A percentile compares a stretch with the other conserved stretches of the same genome.
Evolutionary conservation across 2,113 vertebrate genomes (phyloP).

Genomic region (Sclerurus mexicanus): DNA sequence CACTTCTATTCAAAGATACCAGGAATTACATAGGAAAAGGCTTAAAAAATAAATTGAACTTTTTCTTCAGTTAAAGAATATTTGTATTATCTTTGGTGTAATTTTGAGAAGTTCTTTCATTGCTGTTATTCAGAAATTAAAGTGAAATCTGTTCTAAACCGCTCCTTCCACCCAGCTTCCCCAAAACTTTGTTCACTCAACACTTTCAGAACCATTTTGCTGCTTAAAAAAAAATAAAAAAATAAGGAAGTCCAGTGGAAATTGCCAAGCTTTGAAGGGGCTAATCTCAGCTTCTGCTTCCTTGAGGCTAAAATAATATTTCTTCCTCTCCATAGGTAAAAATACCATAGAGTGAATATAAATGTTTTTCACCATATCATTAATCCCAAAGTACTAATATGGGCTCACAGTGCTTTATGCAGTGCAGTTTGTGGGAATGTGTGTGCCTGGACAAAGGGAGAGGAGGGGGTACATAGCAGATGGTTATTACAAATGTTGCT

Average conservation of each 20-base stretch:
- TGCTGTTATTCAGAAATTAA: neutral
- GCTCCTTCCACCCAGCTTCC: neutral
- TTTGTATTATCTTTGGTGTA: neutral
- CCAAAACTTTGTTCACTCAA: neutral
- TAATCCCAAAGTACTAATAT: neutral
- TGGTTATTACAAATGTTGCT: neutral
- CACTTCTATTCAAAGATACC: constrained; percentile 3
- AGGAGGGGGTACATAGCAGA: neutral
- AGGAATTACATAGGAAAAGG: neutral
- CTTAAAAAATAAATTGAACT: neutral
- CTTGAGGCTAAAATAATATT: neutral
- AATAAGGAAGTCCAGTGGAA: neutral
- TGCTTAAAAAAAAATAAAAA: neutral
- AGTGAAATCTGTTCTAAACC: neutral
- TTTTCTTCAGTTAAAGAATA: neutral
- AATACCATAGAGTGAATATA: neutral
- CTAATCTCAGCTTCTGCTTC: neutral
- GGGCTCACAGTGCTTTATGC: neutral
- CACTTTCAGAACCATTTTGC: neutral
- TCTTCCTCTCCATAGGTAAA: neutral
- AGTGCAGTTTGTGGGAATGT: neutral
- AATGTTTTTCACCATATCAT: neutral
- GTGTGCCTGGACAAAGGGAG: neutral
- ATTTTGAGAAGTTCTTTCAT: neutral
- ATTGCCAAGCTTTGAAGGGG: neutral